These are phyloP conservation scores for Nowickia ferox DNA, from an alignment of 2,888 invertebrate genomes.

Conservation along the genomic window DNA sequence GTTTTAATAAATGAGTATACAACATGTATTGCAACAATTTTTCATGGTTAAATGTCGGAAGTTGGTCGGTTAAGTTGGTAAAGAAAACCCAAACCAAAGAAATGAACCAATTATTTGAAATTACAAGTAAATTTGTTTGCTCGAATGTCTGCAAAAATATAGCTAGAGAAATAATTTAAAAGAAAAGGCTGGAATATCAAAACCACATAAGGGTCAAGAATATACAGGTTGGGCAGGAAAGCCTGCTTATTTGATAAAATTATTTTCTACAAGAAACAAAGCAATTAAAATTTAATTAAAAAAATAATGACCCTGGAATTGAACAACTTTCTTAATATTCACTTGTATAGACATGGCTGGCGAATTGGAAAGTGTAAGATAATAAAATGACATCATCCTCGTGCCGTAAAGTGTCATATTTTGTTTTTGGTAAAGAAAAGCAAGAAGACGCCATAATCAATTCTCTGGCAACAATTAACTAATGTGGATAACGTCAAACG, in stretches of 20 bases:
- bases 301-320: not conserved
- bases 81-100: conserved; percentile 8
- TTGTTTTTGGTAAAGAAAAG: no score
- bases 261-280: not conserved
- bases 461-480: no score
- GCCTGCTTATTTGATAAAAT: not conserved
- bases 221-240: not conserved
- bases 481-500: no score
- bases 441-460: no score
- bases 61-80: conserved; percentile 53
- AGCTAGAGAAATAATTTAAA: not conserved
- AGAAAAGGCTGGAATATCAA: not conserved
- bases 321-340: no score
- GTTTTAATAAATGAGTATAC: conserved; percentile 37
- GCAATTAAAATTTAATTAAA: not conserved
- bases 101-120: conserved; percentile 6
- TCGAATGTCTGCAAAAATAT: not conserved
- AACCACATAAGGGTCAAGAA: not conserved
- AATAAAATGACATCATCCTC: no score
- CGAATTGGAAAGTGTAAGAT: no score
- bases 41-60: conserved; percentile 67
- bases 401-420: no score
- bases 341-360: no score
- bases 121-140: conserved; percentile 37
- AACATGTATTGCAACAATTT: conserved; percentile 62